A percentile compares a stretch with the other conserved stretches of the same genome.
Conservation (phyloP, 2,888 invertebrate genomes). For the Standfussiana lucernea region DNA sequence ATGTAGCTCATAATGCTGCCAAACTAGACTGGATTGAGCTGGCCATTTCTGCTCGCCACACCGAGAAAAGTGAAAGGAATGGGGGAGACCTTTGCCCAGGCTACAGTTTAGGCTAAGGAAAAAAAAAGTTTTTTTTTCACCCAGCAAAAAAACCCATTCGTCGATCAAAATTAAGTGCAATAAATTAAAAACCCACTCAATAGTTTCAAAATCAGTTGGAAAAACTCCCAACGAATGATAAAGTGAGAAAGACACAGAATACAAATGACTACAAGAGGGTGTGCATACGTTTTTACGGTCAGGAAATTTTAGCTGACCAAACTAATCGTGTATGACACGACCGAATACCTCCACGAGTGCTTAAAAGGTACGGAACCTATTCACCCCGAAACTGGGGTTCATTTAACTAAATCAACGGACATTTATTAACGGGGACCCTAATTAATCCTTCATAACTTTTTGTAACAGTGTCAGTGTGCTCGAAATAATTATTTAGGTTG, state of each 20-base stretch:
- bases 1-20: too few relatives aligned
- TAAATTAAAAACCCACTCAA: background rate
- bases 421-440: conserved; percentile 67
- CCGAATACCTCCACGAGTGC: conserved; percentile 54
- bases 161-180: background rate
- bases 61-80: too few relatives aligned
- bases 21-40: too few relatives aligned
- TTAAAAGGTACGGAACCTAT: conserved; percentile 64
- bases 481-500: conserved; percentile 74
- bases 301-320: conserved; percentile 56
- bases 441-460: conserved; percentile 72
- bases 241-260: conserved; percentile 4
- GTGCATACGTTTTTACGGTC: conserved; percentile 52
- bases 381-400: conserved; percentile 63
- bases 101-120: too few relatives aligned
- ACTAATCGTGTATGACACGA: conserved; percentile 58
- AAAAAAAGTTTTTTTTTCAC: background rate
- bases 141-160: too few relatives aligned
- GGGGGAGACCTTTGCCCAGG: too few relatives aligned
- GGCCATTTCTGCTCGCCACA: too few relatives aligned
- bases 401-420: conserved; percentile 70
- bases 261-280: conserved; percentile 32
- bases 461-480: conserved; percentile 62
- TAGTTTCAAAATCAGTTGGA: background rate
- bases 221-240: background rate